Base-by-base conservation (phyloP, 2,888 invertebrate genomes). In the Steromphala cineraria region DNA sequence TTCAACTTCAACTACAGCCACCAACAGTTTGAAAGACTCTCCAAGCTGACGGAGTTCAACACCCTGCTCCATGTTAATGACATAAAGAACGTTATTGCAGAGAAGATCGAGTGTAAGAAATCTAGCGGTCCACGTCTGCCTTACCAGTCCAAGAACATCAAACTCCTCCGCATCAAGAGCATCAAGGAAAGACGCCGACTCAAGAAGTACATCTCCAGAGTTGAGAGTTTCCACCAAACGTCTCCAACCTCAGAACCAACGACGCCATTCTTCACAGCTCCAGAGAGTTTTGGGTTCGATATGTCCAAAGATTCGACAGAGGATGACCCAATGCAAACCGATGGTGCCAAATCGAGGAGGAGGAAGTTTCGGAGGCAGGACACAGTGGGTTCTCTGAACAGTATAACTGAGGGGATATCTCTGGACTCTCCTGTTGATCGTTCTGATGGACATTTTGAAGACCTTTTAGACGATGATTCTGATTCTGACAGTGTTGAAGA, bases 41-140 rank as follows among this genome's bases (percentile, higher is more conserved):
- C 92, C n/a, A 84, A 93, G 82, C 88, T 94, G 53, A 93, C 92
- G 84, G 94, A 94, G 85, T 94, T 93, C 86, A 94, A 94, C 88
- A 93, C 93, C 0, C 84, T 92, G 17, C 81, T 90, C n/a, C 90
- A 92, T 80, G 77, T 93, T 40, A 91, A 93, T 53, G 86, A 88
- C 5, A 92, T 94, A n/a, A 92, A 91, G 76, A 85, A 90, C 19
- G 89, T 89, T 17, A 89, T 94, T 17, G 87, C 86, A 10, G 87
- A 91, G 46, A 86, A 87, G 17, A 87, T 94, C 8, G 85, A 87
- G 71, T 87, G 87, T 78, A 90, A 90, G 67, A 83, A 87, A 10
- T 81, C 85, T 17, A 81, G 82, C 15, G 88, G 86, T 7, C 87
- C 88, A 0, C 86, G 85, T 52, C 80, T 85, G 21, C 89, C 88